A percentile compares a stretch with the other conserved stretches of the same genome.
Evolutionary conservation across 2,888 invertebrate species (phyloP).

Genomic region (Malachius bipustulatus): DNA sequence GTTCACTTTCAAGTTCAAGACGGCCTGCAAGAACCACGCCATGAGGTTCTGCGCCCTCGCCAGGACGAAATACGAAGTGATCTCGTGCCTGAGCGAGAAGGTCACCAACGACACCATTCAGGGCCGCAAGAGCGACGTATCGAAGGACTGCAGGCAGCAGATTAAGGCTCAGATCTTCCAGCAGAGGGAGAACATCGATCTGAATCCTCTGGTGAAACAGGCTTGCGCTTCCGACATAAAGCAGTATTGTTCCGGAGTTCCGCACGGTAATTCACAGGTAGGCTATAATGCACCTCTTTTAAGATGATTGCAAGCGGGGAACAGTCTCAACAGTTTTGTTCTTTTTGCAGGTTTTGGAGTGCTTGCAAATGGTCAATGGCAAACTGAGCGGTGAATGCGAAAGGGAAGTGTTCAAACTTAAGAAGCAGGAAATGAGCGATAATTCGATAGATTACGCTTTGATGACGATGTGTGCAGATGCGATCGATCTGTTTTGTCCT

Average conservation of each 20-base stretch:
- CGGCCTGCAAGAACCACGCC: slow-evolving; percentile 80
- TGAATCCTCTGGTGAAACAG: slow-evolving; percentile 73
- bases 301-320: not conserved
- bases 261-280: slow-evolving; percentile 52
- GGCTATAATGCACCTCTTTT: slow-evolving; percentile 16
- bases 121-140: slow-evolving; percentile 63
- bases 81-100: slow-evolving; percentile 79
- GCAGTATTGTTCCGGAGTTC: slow-evolving; percentile 54
- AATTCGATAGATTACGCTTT: slow-evolving; percentile 80
- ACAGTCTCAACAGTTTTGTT: slow-evolving; percentile 5
- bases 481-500: slow-evolving; percentile 77
- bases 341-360: slow-evolving; percentile 60
- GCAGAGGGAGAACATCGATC: slow-evolving; percentile 76
- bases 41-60: slow-evolving; percentile 53
- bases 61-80: slow-evolving; percentile 67
- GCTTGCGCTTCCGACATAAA: slow-evolving; percentile 72
- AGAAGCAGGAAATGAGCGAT: slow-evolving; percentile 75
- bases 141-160: slow-evolving; percentile 83
- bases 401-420: slow-evolving; percentile 70
- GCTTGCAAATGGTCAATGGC: slow-evolving; percentile 52
- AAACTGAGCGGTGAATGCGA: slow-evolving; percentile 60
- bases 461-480: slow-evolving; percentile 69
- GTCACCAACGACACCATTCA: slow-evolving; percentile 80
- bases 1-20: slow-evolving; percentile 89
- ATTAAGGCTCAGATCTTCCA: slow-evolving; percentile 83